phyloP scores from a whole-genome alignment of 2,797 vertebrate species.

The Rhabdophis nuchalis region DNA sequence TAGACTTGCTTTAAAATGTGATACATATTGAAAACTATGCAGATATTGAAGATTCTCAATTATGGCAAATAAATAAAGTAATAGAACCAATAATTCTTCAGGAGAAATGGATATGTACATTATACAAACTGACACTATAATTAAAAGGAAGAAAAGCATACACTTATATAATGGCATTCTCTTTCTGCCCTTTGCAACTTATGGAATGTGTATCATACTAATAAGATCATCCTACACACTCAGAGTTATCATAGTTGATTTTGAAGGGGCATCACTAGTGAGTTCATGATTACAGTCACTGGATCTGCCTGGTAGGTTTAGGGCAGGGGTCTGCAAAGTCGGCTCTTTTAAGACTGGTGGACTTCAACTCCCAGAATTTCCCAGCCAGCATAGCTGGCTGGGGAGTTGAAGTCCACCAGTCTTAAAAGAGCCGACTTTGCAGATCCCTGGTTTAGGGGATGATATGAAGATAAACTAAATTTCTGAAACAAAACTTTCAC shows the following conservation, averaged over 20 bases:
- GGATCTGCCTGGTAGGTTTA: background rate
- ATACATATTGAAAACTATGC: background rate
- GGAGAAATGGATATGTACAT: background rate
- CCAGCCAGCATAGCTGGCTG: too few relatives aligned
- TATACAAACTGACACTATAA: background rate
- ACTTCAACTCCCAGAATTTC: too few relatives aligned
- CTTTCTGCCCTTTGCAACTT: background rate
- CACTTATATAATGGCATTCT: background rate
- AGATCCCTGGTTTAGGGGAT: background rate
- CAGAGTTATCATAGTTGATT: background rate
- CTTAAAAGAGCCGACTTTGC: too few relatives aligned
- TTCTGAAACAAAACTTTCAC: background rate
- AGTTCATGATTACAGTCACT: background rate
- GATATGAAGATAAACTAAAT: background rate
- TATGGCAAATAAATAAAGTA: slow-evolving; percentile 8
- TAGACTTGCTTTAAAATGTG: slow-evolving; percentile 10
- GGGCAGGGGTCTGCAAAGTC: too few relatives aligned
- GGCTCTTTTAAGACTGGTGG: too few relatives aligned
- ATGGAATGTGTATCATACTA: background rate
- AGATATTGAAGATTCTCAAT: slow-evolving; percentile 4
- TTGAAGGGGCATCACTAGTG: background rate
- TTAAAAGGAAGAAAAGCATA: background rate
- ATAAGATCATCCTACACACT: background rate
- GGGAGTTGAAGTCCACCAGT: too few relatives aligned
- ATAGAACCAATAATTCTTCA: background rate